Percentiles rank a stretch among this genome's conserved stretches.
These are phyloP conservation scores for Euschistus heros DNA, from an alignment of 1,140 invertebrate species.

Conservation along the genomic window DNA sequence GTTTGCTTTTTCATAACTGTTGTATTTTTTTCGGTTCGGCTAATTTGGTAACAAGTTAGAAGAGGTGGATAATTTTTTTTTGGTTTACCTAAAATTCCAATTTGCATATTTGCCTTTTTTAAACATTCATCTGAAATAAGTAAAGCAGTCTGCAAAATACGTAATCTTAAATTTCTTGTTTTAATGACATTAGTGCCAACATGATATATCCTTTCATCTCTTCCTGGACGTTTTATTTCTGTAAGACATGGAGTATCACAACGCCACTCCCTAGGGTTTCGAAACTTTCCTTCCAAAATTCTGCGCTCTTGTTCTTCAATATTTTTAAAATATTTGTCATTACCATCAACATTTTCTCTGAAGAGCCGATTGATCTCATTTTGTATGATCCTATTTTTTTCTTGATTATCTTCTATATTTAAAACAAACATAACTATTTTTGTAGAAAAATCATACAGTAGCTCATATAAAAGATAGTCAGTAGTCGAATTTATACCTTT, in stretches of 20 bases:
- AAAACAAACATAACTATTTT: constrained; percentile 2
- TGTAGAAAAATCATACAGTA: constrained; percentile 4
- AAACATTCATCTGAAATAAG: background rate
- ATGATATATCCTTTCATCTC: background rate
- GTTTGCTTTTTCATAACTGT: background rate
- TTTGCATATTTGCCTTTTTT: background rate
- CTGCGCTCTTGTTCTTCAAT: background rate
- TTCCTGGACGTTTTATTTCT: constrained; percentile 7
- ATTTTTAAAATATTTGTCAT: background rate
- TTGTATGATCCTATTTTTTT: background rate
- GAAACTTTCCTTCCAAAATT: constrained; percentile 9
- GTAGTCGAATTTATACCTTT: background rate
- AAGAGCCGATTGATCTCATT: background rate
- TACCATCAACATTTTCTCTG: background rate
- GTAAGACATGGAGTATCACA: background rate
- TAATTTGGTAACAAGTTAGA: background rate
- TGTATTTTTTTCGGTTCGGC: background rate
- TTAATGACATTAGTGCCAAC: background rate
- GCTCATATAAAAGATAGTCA: background rate
- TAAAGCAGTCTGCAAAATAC: background rate
- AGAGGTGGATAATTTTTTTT: constrained; percentile 2
- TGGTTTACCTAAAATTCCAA: constrained; percentile 10
- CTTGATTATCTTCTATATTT: background rate
- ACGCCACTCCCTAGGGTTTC: background rate
- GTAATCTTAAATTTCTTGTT: background rate